Evolutionary conservation across 2,888 invertebrate species (phyloP), one percentile per base, ranked within the genome.

Genomic region (Adineta ricciae): DNA sequence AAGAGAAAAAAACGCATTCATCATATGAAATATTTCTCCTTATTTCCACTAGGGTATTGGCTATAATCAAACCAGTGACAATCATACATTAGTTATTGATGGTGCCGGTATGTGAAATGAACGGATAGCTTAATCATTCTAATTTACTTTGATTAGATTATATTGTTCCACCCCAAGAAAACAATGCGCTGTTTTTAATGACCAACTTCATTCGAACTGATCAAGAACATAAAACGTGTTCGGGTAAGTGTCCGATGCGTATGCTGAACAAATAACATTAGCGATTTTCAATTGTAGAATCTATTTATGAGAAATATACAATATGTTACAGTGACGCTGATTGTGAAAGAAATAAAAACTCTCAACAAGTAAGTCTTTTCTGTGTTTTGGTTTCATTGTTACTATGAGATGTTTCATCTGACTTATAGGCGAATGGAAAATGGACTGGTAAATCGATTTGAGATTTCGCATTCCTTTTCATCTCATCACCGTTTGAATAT

Each of bases 121-220:
- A 32, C 32, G 4, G 27, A 7, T 21, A 19, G 41, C 24, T 38
- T 9, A 41, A 73, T 24, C 1, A 24, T 19, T 38, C 24, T 36
- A 5, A 8, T 56, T 56, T 91, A 91, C 92, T 92, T 88, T 90
- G 91, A 1, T 89, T 91, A 5, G 92, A 92, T 87, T 91, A 91
- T 88, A 90, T 92, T 4, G 88, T 92, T 41, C 92, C 92, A 11
- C 90, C 92, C 7, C 86, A 91, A 89, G 92, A 92, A 73, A 83
- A 78, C 32, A 84, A 83, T 52, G 73, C 83, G 0, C 27, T 92
- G 86, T 92, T 92, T 89, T 90, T 92, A n/a, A 91, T 89, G 86
- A 92, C 92, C 38, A 92, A 92, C 88, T 88, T 90, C 16, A 88
- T 92, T 0, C 89, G 91, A n/a, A 92, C 92, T 16, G 83, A 85